Evolutionary conservation across 2,888 invertebrate genomes (phyloP), one percentile per base, ranked within the genome.

Genomic region (Allolobophora icterica): DNA sequence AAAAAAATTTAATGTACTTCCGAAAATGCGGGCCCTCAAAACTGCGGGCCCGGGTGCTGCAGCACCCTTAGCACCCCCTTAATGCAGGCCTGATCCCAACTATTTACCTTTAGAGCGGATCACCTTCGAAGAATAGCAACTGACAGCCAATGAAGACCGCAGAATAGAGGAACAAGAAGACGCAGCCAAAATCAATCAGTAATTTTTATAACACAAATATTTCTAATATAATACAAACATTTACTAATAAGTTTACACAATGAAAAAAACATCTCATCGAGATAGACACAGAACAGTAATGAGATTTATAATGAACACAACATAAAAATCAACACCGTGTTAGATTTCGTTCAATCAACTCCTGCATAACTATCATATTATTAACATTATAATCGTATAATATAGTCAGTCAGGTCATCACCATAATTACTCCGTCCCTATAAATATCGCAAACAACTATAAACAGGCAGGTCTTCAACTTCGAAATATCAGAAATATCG

Each of bases 151-250:
- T 3, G 17, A 13, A n/a, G 8, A n/a, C n/a, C 17, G 17, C n/a
- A 35, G 13, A 87, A 34, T 35, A 35, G 35, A 87, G 17, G 33
- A 84, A 84, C 33, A n/a, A 84, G 35, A 87, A 38, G 87, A 87
- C 34, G 24, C 87, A 35, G 5, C 38, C 38, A 35, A 87, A 87
- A 87, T 87, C 87, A 87, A 87, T 35, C 87, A 33, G 87, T 87
- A 34, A 87, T 87, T 87, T 87, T 87, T 87, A 87, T 87, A 87
- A 87, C 87, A 87, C 87, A 87, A 87, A 87, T 87, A 87, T 87
- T 87, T 87, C 87, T 87, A 87, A 87, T 87, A 87, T 87, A 38
- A 87, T 87, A 87, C 87, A 87, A 87, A 87, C 87, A 87, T 87
- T 87, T 87, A 87, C 87, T 87, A 87, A 87, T 38, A 87, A 87